Evolutionary conservation across 2,888 invertebrate species (phyloP).

Genomic region (Nemapogon koenigi): DNA sequence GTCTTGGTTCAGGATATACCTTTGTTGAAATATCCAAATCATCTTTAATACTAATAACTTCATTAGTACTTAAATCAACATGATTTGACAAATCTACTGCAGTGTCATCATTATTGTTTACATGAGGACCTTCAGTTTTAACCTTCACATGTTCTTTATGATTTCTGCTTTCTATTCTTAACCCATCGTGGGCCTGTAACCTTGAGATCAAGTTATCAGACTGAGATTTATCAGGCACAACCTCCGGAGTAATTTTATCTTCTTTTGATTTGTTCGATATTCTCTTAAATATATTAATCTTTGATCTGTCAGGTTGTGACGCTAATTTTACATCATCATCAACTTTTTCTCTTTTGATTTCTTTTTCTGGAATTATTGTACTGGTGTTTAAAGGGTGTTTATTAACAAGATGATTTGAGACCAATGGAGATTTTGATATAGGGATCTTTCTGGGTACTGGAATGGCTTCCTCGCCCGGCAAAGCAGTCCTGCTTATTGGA

Average conservation of each 20-base stretch:
- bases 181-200: conserved; percentile 36
- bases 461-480: conserved; percentile 40
- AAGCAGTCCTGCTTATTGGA: conserved; percentile 23
- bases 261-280: conserved; percentile 79
- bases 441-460: conserved; percentile 58
- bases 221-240: conserved; percentile 44
- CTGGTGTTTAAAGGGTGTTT: conserved; percentile 32
- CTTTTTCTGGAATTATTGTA: conserved; percentile 38
- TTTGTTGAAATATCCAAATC: conserved; percentile 21
- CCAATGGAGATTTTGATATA: conserved; percentile 53
- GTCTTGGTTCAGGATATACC: conserved; percentile 27
- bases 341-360: conserved; percentile 57
- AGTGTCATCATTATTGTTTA: conserved; percentile 59
- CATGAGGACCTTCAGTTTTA: conserved; percentile 25
- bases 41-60: conserved; percentile 56
- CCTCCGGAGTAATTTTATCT: conserved; percentile 56
- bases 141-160: conserved; percentile 32
- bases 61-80: conserved; percentile 55
- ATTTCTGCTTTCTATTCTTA: conserved; percentile 27
- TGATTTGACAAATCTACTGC: conserved; percentile 56
- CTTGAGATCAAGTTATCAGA: conserved; percentile 52
- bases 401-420: conserved; percentile 39
- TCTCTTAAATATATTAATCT: conserved; percentile 87
- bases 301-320: conserved; percentile 83
- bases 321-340: conserved; percentile 69